A percentile compares a stretch with the other conserved stretches of the same genome.
These are phyloP conservation scores for Hippasteria phrygiana DNA, from an alignment of 53 echinoderm and acorn worm species.

Conservation along the genomic window DNA sequence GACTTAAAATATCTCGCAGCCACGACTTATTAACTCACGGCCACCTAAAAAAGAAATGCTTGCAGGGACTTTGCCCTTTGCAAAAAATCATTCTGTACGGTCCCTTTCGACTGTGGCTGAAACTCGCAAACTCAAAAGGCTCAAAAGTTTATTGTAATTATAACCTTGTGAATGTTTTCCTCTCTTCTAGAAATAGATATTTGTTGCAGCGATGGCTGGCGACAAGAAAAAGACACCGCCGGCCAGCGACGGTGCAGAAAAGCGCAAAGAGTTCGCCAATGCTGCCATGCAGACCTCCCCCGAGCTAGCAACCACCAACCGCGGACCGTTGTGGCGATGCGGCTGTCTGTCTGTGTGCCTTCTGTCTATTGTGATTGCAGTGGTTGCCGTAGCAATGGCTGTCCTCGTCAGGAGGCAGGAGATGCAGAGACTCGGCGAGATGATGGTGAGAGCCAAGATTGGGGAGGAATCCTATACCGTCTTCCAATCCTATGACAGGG, in stretches of 20 bases:
- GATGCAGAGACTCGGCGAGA: conserved; percentile 25
- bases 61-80: too few species aligned
- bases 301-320: neutral
- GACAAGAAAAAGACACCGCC: conserved; percentile 8
- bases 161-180: too few species aligned
- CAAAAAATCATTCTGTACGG: too few species aligned
- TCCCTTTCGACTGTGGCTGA: too few species aligned
- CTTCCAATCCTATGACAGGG: conserved; percentile 83
- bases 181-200: neutral
- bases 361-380: conserved; percentile 70
- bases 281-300: conserved; percentile 35
- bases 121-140: too few species aligned
- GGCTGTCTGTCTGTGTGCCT: conserved; percentile 62
- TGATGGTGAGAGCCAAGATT: conserved; percentile 44
- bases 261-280: neutral
- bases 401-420: conserved; percentile 45
- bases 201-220: neutral
- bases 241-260: neutral
- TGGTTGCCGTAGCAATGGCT: conserved; percentile 60
- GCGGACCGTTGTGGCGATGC: conserved; percentile 30
- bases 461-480: conserved; percentile 83
- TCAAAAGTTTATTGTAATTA: too few species aligned
- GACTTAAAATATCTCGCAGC: too few species aligned
- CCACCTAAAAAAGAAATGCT: too few species aligned
- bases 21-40: too few species aligned